Base-by-base conservation (phyloP, 2,113 vertebrate genomes). In the Grantiella picta region DNA sequence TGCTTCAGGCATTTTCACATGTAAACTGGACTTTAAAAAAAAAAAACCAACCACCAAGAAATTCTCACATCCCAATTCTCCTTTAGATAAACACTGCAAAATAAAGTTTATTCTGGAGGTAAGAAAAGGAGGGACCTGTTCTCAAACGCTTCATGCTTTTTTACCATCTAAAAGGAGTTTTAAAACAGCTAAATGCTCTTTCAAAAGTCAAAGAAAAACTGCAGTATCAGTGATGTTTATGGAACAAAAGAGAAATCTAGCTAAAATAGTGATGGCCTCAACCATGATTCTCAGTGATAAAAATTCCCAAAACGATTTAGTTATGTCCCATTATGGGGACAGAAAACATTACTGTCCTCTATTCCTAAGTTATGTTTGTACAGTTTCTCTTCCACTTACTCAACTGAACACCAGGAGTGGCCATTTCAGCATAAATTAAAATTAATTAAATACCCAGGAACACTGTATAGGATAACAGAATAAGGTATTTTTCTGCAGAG, bases 311-410 rank as follows among this genome's bases (percentile, higher is more conserved):
- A 4, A 19, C 4, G 1, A 53, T 49, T 53, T 5, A 64, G 31
- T 2, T 1, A 65, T 20, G 17, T 27, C 15, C 49, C 28, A 76
- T n/a, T 50, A 38, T 0, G 0, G 12, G 11, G 14, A 47, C 65
- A 87, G 21, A 82, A 75, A 53, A 18, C 3, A 2, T 63, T 45
- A 28, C 24, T 9, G 7, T 25, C 15, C 10, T 12, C 45, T 45
- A 45, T 23, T 69, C 25, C 3, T 5, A 69, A 54, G 35, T 42
- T 59, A 24, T 0, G 0, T 14, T 40, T 49, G 53, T 57, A 54
- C 8, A 38, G 28, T 15, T 57, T 63, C 27, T 81, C 24, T 53
- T 60, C 22, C 28, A 27, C 7, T 44, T 33, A 70, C 7, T 70
- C 59, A 75, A 23, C 1, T 22, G 12, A 86, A 70, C 29, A 52